Percentiles rank a stretch among this genome's conserved stretches.
Conservation (phyloP, 2,888 invertebrate genomes). For the Hypolimnas misippus region DNA sequence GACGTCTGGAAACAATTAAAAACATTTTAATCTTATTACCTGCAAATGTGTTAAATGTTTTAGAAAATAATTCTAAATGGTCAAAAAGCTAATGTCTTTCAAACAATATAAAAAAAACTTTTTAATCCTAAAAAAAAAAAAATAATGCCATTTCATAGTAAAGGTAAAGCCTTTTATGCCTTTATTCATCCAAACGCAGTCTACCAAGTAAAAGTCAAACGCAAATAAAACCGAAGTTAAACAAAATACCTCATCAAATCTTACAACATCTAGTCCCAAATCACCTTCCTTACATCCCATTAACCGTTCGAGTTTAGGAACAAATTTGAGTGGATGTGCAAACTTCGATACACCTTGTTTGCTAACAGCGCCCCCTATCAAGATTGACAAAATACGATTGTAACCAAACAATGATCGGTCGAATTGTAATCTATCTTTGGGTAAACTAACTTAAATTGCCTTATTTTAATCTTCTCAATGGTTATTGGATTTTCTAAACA, state of each 20-base stretch:
- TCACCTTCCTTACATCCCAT: conserved; percentile 66
- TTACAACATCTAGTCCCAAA: conserved; percentile 53
- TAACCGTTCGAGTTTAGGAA: conserved; percentile 64
- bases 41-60: too few relatives aligned
- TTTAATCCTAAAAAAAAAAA: too few relatives aligned
- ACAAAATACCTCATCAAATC: conserved; percentile 42
- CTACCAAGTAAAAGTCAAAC: neutral
- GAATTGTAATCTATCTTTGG: conserved; percentile 1
- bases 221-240: neutral
- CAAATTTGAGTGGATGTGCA: conserved; percentile 62
- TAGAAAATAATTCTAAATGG: too few relatives aligned
- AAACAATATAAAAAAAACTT: too few relatives aligned
- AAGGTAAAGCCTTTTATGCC: too few relatives aligned
- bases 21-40: too few relatives aligned
- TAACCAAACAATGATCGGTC: conserved; percentile 24
- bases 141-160: too few relatives aligned
- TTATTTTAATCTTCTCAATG: conserved; percentile 5
- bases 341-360: conserved; percentile 60
- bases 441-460: conserved; percentile 4
- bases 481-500: conserved; percentile 6
- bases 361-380: conserved; percentile 29
- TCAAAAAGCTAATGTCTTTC: too few relatives aligned
- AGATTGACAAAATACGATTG: conserved; percentile 37
- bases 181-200: too few relatives aligned
- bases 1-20: too few relatives aligned